Base-by-base conservation (phyloP, 2,888 invertebrate species). In the Xiphydria camelus region DNA sequence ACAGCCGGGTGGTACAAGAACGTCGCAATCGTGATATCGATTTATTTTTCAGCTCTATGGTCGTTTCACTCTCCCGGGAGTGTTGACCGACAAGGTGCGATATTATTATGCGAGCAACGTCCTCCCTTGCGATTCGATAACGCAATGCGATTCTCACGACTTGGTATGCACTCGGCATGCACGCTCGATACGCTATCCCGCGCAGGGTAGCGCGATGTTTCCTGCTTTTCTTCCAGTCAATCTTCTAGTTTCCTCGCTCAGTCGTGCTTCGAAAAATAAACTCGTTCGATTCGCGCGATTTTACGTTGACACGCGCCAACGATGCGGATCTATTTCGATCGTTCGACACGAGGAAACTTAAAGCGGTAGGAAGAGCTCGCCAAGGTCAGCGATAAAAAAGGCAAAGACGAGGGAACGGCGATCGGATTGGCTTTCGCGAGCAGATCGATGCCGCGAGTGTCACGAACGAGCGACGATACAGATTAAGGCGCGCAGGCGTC, bases 71-170 rank as follows among this genome's bases (percentile, higher is more conserved):
- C n/a, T n/a, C n/a, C n/a, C n/a, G n/a, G n/a, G n/a, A n/a, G n/a
- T n/a, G n/a, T n/a, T n/a, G 48, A 35, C 44, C 49, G 46, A 42
- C 54, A 60, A 51, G 55, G 57, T 49, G 45, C 55, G 62, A 62
- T n/a, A n/a, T n/a, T n/a, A n/a, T 62, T 61, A 61, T 51, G 36
- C 53, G 52, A 55, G 51, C 49, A 49, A 54, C 55, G 53, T n/a
- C n/a, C 54, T 55, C 49, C 33, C 46, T 32, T 41, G 34, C 33
- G 41, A 45, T 40, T 33, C 10, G 4, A 6, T 31, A n/a, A n/a
- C n/a, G n/a, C n/a, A n/a, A n/a, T n/a, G n/a, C n/a, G n/a, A n/a
- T n/a, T n/a, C n/a, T n/a, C n/a, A n/a, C n/a, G n/a, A n/a, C n/a
- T n/a, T n/a, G n/a, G n/a, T n/a, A n/a, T n/a, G n/a, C n/a, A 39